A percentile compares a stretch with the other conserved stretches of the same genome.
These are phyloP conservation scores for Polylopha cassiicola DNA, from an alignment of 2,888 invertebrate species.

Conservation along the genomic window DNA sequence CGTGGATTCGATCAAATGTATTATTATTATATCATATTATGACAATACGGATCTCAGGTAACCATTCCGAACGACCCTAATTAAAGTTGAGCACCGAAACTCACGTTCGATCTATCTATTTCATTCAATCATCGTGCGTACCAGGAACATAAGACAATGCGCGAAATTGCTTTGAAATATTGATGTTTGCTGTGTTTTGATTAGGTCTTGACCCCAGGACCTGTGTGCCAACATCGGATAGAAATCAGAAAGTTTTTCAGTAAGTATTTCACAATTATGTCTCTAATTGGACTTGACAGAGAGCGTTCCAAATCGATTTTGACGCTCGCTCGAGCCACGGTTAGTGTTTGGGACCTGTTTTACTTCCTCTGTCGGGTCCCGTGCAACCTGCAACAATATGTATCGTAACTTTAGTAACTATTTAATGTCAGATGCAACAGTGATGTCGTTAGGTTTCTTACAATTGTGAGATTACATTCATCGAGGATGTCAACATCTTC, in stretches of 20 bases:
- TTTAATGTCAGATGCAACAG: conserved; percentile 8
- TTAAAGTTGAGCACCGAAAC: conserved; percentile 17
- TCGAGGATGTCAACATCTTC: conserved; percentile 11
- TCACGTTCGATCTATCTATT: conserved; percentile 19
- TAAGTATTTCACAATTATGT: conserved; percentile 35
- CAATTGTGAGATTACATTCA: conserved; percentile 7
- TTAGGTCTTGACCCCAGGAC: conserved; percentile 20
- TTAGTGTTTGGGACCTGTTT: background rate
- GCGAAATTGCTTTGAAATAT: too few species aligned
- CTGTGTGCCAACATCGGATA: conserved; percentile 32
- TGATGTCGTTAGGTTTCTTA: background rate
- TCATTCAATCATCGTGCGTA: conserved; percentile 17
- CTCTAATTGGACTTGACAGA: conserved; percentile 18
- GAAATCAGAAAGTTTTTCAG: conserved; percentile 37
- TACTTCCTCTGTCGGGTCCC: conserved; percentile 8
- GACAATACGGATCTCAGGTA: conserved; percentile 21
- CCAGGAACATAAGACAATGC: too few species aligned
- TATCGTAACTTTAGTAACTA: conserved; percentile 4
- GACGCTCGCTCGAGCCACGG: conserved; percentile 7
- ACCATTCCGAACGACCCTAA: conserved; percentile 19
- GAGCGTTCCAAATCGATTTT: conserved; percentile 45
- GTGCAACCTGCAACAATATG: background rate
- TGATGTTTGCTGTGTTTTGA: conserved; percentile 13
- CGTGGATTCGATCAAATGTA: conserved; percentile 20
- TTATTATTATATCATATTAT: conserved; percentile 23